These are phyloP conservation scores for Xiphias gladius DNA, from an alignment of 2,113 vertebrate species.

Conservation along the genomic window DNA sequence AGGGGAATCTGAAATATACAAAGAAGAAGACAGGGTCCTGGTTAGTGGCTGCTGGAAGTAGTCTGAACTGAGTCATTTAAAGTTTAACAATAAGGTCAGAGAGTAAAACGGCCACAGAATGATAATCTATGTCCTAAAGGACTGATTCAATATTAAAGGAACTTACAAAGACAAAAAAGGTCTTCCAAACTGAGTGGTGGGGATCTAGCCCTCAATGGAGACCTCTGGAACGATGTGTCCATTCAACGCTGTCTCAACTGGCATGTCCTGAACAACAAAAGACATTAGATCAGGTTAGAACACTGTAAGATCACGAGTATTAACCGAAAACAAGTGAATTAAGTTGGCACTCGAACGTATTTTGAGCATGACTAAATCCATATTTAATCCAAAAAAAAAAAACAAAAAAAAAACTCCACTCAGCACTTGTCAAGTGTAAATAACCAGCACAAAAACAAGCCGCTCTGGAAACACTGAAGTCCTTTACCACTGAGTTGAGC, in stretches of 20 bases:
- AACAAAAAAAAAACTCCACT: no score
- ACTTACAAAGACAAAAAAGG: slow-evolving; percentile 59
- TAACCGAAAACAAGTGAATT: background rate
- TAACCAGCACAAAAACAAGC: background rate
- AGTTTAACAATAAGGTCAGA: background rate
- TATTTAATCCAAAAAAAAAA: background rate
- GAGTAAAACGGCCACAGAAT: background rate
- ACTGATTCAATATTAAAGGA: background rate
- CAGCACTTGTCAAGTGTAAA: background rate
- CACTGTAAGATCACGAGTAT: background rate
- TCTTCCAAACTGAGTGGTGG: slow-evolving; percentile 4
- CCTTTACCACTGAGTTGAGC: slow-evolving; percentile 54
- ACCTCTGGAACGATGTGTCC: slow-evolving; percentile 72
- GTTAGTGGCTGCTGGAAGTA: slow-evolving; percentile 2
- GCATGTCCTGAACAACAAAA: slow-evolving; percentile 57
- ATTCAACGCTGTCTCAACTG: slow-evolving; percentile 62
- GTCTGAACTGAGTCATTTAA: background rate
- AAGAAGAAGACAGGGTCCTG: background rate
- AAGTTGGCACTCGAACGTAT: background rate
- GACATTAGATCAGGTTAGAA: background rate
- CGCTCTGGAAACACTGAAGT: background rate
- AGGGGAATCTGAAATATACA: slow-evolving; percentile 64
- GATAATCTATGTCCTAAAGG: background rate
- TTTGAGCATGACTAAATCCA: background rate
- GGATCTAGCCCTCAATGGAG: slow-evolving; percentile 68